Percentiles rank a stretch among this genome's conserved stretches.
phyloP scores from a whole-genome alignment of 2,113 vertebrate genomes.

The Sorex araneus region DNA sequence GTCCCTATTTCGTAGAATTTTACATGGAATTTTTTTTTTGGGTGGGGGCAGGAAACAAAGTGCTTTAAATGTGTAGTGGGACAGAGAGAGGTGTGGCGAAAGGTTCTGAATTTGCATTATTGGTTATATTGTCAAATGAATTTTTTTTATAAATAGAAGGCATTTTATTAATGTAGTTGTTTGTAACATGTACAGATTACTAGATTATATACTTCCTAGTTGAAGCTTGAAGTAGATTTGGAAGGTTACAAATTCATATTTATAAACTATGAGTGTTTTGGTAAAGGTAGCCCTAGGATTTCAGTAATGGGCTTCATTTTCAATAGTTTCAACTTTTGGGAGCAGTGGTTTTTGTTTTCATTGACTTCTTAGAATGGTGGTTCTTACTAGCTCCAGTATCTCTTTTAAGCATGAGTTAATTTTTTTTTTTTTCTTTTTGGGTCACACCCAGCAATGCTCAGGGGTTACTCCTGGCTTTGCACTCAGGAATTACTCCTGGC shows the following conservation, averaged over 20 bases:
- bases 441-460: too few relatives aligned
- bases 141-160: constrained; percentile 25
- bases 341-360: constrained; percentile 27
- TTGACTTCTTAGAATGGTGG: background rate
- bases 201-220: constrained; percentile 8
- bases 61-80: background rate
- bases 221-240: constrained; percentile 37
- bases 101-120: background rate
- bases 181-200: background rate
- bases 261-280: background rate
- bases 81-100: background rate
- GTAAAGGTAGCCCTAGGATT: constrained; percentile 3
- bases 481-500: too few relatives aligned
- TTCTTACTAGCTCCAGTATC: background rate
- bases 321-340: background rate
- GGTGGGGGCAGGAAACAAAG: constrained; percentile 12
- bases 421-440: too few relatives aligned
- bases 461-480: too few relatives aligned
- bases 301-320: constrained; percentile 13
- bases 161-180: constrained; percentile 19
- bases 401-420: background rate
- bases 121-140: background rate
- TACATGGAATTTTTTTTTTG: background rate
- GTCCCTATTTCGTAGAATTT: too few relatives aligned
- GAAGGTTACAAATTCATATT: background rate